Percentiles rank a stretch among this genome's conserved stretches.
These are phyloP conservation scores for Sebastes itinus DNA, from an alignment of 2,797 vertebrate species.

Conservation along the genomic window DNA sequence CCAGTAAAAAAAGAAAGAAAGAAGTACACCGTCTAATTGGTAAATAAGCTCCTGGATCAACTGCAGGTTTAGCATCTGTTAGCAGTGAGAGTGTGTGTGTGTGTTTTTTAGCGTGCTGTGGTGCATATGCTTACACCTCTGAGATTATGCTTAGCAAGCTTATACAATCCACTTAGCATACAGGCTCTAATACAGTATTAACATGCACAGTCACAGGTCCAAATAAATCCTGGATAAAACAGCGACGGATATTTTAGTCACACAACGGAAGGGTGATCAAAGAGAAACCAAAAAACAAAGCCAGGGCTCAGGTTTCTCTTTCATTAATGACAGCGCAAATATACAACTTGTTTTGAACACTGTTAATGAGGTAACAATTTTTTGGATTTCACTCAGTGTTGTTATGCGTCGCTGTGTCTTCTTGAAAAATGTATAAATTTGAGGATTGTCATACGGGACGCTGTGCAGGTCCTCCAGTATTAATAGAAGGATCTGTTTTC, in stretches of 20 bases:
- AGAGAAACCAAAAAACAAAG: constrained; percentile 34
- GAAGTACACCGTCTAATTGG: constrained; percentile 44
- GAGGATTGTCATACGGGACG: background rate
- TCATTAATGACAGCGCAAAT: constrained; percentile 18
- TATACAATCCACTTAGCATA: constrained; percentile 69
- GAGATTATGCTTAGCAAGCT: constrained; percentile 68
- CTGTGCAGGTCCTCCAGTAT: background rate
- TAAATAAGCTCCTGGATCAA: constrained; percentile 50
- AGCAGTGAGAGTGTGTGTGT: background rate
- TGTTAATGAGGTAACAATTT: background rate
- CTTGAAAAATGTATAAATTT: background rate
- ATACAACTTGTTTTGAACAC: background rate
- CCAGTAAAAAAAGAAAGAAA: constrained; percentile 1
- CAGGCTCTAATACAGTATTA: constrained; percentile 64
- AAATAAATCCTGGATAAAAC: constrained; percentile 44
- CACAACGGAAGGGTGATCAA: constrained; percentile 45
- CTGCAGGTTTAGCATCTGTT: constrained; percentile 46
- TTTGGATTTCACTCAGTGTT: background rate
- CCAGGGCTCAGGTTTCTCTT: background rate
- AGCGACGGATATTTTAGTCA: constrained; percentile 38
- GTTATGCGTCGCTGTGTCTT: background rate
- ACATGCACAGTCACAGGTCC: constrained; percentile 64
- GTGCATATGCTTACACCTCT: constrained; percentile 51
- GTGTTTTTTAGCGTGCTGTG: background rate
- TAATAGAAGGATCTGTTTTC: constrained; percentile 49